Evolutionary conservation across 1,140 invertebrate genomes (phyloP).

Genomic region (Drepana arcuata): DNA sequence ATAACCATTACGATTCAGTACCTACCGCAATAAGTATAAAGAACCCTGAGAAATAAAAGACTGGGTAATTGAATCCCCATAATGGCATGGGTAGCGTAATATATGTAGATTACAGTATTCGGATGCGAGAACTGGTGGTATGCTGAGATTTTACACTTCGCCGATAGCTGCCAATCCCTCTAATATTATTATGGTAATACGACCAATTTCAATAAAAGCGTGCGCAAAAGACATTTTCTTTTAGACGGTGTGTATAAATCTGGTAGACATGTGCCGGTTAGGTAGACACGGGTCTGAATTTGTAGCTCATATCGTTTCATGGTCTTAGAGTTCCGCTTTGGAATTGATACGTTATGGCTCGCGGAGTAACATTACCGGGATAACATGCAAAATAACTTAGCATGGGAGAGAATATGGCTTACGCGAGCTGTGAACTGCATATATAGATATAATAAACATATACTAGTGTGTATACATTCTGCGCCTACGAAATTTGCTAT

Average conservation of each 20-base stretch:
- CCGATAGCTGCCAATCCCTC: conserved; percentile 59
- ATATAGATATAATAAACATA: no score
- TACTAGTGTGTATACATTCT: no score
- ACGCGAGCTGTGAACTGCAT: no score
- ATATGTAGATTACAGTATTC: conserved; percentile 57
- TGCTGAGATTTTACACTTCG: conserved; percentile 58
- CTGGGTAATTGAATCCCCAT: conserved; percentile 57
- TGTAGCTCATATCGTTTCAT: conserved; percentile 52
- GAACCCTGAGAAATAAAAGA: conserved; percentile 47
- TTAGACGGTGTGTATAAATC: conserved; percentile 52
- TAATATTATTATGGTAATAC: conserved; percentile 68
- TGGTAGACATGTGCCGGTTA: conserved; percentile 47
- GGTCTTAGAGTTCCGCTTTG: conserved; percentile 19
- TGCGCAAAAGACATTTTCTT: conserved; percentile 51
- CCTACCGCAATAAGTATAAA: conserved; percentile 20
- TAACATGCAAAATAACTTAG: no score
- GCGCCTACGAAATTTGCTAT: no score
- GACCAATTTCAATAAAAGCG: conserved; percentile 65
- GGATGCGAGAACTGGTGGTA: conserved; percentile 44
- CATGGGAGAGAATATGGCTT: no score
- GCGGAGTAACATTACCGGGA: no score
- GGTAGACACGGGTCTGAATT: conserved; percentile 46
- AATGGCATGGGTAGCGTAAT: conserved; percentile 38
- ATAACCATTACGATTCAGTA: conserved; percentile 21
- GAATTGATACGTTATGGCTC: no score